Base-by-base conservation (phyloP, 2,113 vertebrate species). In the Tragelaphus imberbis region DNA sequence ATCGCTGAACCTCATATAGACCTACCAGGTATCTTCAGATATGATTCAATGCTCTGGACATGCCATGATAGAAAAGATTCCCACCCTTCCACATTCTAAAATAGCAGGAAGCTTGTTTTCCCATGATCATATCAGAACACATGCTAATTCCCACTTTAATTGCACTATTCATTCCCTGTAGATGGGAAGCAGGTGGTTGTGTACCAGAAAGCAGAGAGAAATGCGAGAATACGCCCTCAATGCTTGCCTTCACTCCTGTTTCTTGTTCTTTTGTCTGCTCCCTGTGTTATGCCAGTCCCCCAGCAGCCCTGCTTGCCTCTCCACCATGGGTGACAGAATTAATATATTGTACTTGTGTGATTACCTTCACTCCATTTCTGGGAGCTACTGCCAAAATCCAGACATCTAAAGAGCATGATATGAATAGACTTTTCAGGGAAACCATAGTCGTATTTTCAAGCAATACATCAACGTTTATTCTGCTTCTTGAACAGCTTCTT, bases 401-500 rank as follows among this genome's bases (percentile, higher is more conserved):
- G 86, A 80, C 61, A 82, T 97, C 86, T 95, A 44, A 85, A 94
- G 68, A 97, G 77, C 21, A 92, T 21, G 87, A 84, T 84, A 86
- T 86, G 92, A 97, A 84, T 80, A 88, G 81, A 47, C 56, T 79
- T 90, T 97, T 88, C 84, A 94, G 94, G 81, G 94, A 95, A 97
- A 80, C 25, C 36, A 95, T 77, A 95, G 91, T 93, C 90, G 80
- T 91, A 90, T 90, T 97, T 95, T 95, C 91, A 89, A 93, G 88
- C 53, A 97, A 92, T 98, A 51, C 77, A 28, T 91, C 85, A 91
- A 82, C 3, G 59, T 96, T 90, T 92, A 91, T 96, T 95, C 96
- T 95, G 61, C 71, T 97, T 97, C 96, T 93, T 97, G 95, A 98
- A 93, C 97, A 97, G 81, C 88, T 86, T 97, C 93, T 84, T 96